A percentile compares a stretch with the other conserved stretches of the same genome.
These are phyloP conservation scores for Macrochelys suwanniensis DNA, from an alignment of 2,797 vertebrate species.

Conservation along the genomic window DNA sequence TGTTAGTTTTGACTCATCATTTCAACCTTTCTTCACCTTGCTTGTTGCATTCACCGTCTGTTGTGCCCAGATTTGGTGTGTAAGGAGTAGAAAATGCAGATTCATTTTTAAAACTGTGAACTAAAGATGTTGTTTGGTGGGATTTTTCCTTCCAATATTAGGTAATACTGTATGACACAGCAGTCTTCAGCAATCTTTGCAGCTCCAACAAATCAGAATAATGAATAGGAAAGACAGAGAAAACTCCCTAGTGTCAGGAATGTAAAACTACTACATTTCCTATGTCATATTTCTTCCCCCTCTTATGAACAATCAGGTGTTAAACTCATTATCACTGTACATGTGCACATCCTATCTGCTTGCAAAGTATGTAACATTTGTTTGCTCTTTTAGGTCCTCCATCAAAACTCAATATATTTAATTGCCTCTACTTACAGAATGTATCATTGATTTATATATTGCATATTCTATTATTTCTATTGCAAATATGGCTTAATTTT, in stretches of 20 bases:
- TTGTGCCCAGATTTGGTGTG: neutral
- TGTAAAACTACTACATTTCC: slow-evolving; percentile 16
- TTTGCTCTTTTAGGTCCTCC: slow-evolving; percentile 31
- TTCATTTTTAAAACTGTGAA: neutral
- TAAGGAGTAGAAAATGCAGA: neutral
- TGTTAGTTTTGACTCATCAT: neutral
- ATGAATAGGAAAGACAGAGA: neutral
- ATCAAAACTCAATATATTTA: neutral
- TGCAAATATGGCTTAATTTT: neutral
- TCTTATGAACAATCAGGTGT: neutral
- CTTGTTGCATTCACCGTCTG: neutral
- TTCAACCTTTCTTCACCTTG: slow-evolving; percentile 32
- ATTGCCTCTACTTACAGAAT: neutral
- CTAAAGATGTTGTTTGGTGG: neutral
- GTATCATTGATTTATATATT: neutral
- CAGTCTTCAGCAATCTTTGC: neutral
- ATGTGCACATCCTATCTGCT: slow-evolving; percentile 22
- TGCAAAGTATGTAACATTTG: neutral
- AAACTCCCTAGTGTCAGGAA: neutral
- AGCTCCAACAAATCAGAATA: neutral
- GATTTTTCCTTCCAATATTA: neutral
- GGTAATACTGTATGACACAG: neutral
- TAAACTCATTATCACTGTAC: neutral
- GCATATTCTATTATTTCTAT: neutral
- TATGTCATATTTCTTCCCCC: neutral